These are phyloP conservation scores for Mythimna lalbum DNA, from an alignment of 2,888 invertebrate species.

Conservation along the genomic window DNA sequence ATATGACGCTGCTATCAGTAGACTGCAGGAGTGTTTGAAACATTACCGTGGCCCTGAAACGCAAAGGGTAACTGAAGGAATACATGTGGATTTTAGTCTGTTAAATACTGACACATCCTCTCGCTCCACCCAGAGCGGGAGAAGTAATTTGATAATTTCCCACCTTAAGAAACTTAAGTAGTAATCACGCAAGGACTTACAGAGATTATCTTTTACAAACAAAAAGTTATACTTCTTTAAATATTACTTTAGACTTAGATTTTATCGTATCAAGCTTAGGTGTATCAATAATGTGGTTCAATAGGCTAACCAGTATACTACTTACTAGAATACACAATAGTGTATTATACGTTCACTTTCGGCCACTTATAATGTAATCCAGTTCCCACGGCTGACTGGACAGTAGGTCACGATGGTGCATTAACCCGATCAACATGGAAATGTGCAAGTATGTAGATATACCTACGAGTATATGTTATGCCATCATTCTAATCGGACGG, in stretches of 20 bases:
- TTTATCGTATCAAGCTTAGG: not conserved
- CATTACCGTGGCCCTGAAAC: too few species aligned
- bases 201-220: not conserved
- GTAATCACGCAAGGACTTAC: not conserved
- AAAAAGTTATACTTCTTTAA: not conserved
- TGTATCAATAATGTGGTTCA: not conserved
- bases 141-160: too few species aligned
- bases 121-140: too few species aligned
- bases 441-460: constrained; percentile 5
- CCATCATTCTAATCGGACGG: too few species aligned
- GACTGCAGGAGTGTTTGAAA: too few species aligned
- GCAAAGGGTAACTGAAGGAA: too few species aligned
- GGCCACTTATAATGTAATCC: constrained; percentile 28
- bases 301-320: not conserved
- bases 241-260: not conserved
- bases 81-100: too few species aligned
- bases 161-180: too few species aligned
- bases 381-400: constrained; percentile 39
- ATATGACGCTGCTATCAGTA: too few species aligned
- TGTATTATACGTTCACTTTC: constrained; percentile 42
- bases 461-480: too few species aligned
- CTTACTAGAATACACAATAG: constrained; percentile 16
- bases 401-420: constrained; percentile 27
- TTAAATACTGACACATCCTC: too few species aligned
- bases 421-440: constrained; percentile 27